Conservation (phyloP, 2,797 vertebrate species). For the Pelobates cultripes region DNA sequence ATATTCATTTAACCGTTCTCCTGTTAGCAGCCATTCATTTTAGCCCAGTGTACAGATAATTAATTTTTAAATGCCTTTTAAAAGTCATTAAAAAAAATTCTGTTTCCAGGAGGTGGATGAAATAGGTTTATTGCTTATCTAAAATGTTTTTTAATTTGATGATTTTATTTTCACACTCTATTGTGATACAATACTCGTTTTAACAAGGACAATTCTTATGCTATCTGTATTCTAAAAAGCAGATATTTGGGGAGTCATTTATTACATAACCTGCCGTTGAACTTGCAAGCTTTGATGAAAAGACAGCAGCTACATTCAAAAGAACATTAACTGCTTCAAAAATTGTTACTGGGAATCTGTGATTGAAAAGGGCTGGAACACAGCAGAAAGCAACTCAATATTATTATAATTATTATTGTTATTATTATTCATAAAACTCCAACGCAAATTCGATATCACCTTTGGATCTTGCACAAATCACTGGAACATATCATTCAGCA, state of each 20-base stretch:
- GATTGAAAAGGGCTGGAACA: constrained; percentile 10
- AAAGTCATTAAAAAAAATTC: not conserved
- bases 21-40: constrained; percentile 15
- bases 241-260: not conserved
- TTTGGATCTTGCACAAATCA: no score
- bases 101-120: constrained; percentile 15
- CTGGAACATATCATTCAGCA: no score
- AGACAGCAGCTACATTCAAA: constrained; percentile 5
- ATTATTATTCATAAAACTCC: no score
- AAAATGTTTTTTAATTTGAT: constrained; percentile 29
- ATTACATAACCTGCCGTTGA: not conserved
- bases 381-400: not conserved
- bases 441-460: no score
- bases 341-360: constrained; percentile 5
- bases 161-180: not conserved
- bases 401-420: no score
- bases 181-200: not conserved
- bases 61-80: constrained; percentile 33
- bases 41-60: constrained; percentile 32
- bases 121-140: constrained; percentile 1
- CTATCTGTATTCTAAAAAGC: not conserved
- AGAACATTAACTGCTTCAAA: constrained; percentile 15
- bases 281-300: not conserved
- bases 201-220: not conserved
- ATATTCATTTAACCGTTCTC: not conserved